These are phyloP conservation scores for Ormyrus labotus DNA, from an alignment of 2,888 invertebrate genomes.

Conservation along the genomic window DNA sequence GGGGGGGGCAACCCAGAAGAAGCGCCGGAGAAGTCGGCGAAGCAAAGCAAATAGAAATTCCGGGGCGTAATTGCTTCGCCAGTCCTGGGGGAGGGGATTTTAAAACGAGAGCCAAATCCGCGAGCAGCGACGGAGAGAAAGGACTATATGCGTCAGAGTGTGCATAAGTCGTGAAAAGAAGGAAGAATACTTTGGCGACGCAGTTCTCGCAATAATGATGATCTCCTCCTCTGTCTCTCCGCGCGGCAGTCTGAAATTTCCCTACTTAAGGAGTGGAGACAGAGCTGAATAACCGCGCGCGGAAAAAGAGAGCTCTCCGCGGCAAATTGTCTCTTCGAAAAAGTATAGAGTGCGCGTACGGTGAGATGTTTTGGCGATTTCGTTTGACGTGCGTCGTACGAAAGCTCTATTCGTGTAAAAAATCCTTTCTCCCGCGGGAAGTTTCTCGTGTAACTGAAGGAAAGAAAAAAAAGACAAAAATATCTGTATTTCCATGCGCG, in stretches of 20 bases:
- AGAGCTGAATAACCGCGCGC: no score
- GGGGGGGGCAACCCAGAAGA: background rate
- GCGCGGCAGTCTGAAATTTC: background rate
- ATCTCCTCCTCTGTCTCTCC: background rate
- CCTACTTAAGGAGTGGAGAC: no score
- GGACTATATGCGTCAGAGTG: slow-evolving; percentile 12
- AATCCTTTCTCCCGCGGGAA: no score
- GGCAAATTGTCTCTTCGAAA: no score
- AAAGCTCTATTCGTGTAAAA: no score
- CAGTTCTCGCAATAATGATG: slow-evolving; percentile 7
- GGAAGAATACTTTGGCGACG: background rate
- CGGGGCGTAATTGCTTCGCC: slow-evolving; percentile 52
- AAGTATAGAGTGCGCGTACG: no score
- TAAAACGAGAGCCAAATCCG: slow-evolving; percentile 30
- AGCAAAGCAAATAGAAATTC: slow-evolving; percentile 55
- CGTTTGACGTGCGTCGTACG: no score
- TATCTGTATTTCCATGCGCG: no score
- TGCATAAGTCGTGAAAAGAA: slow-evolving; percentile 2
- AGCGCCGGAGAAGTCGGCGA: slow-evolving; percentile 33
- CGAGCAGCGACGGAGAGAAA: background rate
- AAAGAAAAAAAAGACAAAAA: no score
- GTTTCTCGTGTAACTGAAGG: no score
- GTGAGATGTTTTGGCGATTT: no score
- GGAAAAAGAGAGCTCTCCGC: no score
- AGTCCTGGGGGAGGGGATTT: slow-evolving; percentile 11